Conservation (phyloP, 2,113 vertebrate genomes). For the Grus americana region DNA sequence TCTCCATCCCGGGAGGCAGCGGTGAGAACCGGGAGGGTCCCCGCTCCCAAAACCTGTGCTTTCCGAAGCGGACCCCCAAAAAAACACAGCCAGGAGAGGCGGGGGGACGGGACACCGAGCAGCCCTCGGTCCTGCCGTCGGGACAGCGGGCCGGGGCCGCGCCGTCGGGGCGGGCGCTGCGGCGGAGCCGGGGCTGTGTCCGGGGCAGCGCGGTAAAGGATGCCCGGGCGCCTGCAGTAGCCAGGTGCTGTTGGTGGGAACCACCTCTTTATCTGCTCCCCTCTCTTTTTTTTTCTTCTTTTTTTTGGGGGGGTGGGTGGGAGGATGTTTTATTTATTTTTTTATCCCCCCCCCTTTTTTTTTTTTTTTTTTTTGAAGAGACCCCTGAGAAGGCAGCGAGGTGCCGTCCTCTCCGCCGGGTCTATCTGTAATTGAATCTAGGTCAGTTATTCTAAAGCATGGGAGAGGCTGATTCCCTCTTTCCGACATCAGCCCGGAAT, state of each 20-base stretch:
- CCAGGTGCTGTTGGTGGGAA: not conserved
- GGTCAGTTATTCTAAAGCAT: constrained; percentile 93
- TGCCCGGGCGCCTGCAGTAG: not conserved
- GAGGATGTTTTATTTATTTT: no score
- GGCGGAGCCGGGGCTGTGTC: not conserved
- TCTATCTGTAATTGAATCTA: constrained; percentile 99
- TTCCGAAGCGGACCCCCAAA: not conserved
- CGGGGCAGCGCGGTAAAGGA: not conserved
- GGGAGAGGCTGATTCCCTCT: constrained; percentile 89
- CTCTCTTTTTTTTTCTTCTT: constrained; percentile 68
- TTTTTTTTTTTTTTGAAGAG: constrained; percentile 13
- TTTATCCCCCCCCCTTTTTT: not conserved
- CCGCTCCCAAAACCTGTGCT: not conserved
- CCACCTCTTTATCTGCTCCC: constrained; percentile 40
- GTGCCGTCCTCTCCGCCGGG: constrained; percentile 82
- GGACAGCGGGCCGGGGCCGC: not conserved
- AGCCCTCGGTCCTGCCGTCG: not conserved
- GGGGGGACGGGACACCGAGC: not conserved
- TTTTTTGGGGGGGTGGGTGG: not conserved
- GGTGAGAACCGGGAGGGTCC: not conserved
- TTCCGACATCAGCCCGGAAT: constrained; percentile 89
- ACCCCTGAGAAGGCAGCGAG: constrained; percentile 75
- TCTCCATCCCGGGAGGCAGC: not conserved
- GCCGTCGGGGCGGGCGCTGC: not conserved
- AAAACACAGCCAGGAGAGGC: not conserved